phyloP scores from a whole-genome alignment of 2,797 vertebrate genomes.

The Paramormyrops hopkinsi region DNA sequence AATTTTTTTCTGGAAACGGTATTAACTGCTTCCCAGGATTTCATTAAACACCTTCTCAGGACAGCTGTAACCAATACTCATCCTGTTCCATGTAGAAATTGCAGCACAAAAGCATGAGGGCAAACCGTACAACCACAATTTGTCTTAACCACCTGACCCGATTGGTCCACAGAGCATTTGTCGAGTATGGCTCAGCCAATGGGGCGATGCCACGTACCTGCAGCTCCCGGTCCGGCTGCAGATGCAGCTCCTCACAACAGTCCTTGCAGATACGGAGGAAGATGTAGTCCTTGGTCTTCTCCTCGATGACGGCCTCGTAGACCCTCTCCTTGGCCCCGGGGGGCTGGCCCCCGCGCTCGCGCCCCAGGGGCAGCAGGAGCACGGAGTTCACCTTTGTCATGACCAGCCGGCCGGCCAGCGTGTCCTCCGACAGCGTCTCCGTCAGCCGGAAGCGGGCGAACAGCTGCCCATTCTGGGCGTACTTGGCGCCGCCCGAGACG shows the following conservation, averaged over 20 bases:
- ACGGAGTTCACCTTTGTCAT: slow-evolving; percentile 99
- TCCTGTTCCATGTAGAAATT: not conserved
- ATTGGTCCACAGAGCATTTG: not conserved
- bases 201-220: slow-evolving; percentile 64
- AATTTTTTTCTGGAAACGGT: not conserved
- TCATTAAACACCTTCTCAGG: not conserved
- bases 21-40: not conserved
- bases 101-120: not conserved
- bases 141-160: not conserved
- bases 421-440: slow-evolving; percentile 97
- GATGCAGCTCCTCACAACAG: slow-evolving; percentile 87
- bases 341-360: slow-evolving; percentile 74
- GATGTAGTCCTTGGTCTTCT: slow-evolving; percentile 99
- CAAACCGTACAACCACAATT: not conserved
- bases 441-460: slow-evolving; percentile 98
- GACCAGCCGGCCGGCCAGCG: slow-evolving; percentile 89
- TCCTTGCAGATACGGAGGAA: slow-evolving; percentile 94
- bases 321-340: slow-evolving; percentile 94
- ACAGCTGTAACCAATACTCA: not conserved
- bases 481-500: slow-evolving; percentile 95
- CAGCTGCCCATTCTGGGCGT: slow-evolving; percentile 93
- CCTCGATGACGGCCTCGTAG: slow-evolving; percentile 93
- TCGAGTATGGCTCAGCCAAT: not conserved
- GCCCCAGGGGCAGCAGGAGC: slow-evolving; percentile 82
- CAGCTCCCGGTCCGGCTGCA: slow-evolving; percentile 83